Evolutionary conservation across 2,888 invertebrate genomes (phyloP).

Genomic region (Ceramica pisi): DNA sequence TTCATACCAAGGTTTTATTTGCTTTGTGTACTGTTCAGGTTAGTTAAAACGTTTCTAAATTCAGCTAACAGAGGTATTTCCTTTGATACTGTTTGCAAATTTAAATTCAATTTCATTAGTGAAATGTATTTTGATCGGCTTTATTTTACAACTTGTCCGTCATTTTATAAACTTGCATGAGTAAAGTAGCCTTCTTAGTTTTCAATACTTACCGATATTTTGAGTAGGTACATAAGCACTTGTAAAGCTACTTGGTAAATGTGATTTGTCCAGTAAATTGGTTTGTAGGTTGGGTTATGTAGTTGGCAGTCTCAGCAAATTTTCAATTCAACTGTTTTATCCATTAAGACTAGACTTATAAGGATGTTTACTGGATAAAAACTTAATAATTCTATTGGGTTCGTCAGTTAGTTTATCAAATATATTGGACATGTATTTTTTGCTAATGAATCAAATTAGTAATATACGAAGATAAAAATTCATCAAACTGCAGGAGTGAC

Average conservation of each 20-base stretch:
- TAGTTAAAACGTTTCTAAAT: constrained; percentile 50
- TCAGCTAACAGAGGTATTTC: constrained; percentile 49
- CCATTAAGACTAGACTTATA: no score
- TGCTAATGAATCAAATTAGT: no score
- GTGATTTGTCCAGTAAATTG: neutral
- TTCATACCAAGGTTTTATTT: neutral
- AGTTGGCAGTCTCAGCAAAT: neutral
- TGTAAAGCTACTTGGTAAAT: neutral
- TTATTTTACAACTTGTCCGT: constrained; percentile 44
- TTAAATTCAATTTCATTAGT: constrained; percentile 62
- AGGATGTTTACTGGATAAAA: no score
- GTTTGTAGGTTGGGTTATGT: no score
- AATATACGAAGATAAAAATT: no score
- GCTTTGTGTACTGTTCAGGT: neutral
- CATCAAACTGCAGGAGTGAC: no score
- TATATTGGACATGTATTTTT: no score
- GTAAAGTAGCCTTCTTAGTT: neutral
- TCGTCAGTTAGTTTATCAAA: no score
- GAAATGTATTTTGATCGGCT: constrained; percentile 61
- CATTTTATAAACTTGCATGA: constrained; percentile 32
- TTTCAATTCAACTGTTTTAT: neutral
- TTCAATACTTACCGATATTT: neutral
- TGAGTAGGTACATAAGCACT: neutral
- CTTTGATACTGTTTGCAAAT: constrained; percentile 64
- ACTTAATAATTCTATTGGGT: no score